phyloP scores from a whole-genome alignment of 2,888 invertebrate species.

The Oscheius sp. region DNA sequence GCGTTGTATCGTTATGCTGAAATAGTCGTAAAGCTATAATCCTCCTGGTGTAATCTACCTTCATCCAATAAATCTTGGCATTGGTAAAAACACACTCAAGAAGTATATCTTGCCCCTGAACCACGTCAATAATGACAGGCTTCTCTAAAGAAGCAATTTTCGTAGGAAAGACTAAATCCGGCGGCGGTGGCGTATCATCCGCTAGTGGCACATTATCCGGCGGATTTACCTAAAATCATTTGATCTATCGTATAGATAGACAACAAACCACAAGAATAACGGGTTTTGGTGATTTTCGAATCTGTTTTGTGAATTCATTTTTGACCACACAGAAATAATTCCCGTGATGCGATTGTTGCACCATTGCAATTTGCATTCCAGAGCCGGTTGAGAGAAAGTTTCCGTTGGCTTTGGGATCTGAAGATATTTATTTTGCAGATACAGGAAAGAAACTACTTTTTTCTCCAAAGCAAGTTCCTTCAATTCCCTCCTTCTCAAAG shows the following conservation, averaged over 20 bases:
- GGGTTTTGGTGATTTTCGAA: conserved; percentile 58
- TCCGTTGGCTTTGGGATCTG: conserved; percentile 42
- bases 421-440: conserved; percentile 8
- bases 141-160: conserved; percentile 44
- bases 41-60: conserved; percentile 31
- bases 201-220: conserved; percentile 8
- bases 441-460: neutral
- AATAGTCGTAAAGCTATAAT: conserved; percentile 12
- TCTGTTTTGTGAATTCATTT: conserved; percentile 63
- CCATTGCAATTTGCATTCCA: conserved; percentile 69
- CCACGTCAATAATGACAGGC: conserved; percentile 61
- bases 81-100: conserved; percentile 68
- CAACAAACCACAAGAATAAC: conserved; percentile 60
- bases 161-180: conserved; percentile 56
- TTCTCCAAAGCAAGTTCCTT: conserved; percentile 32
- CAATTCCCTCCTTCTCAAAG: conserved; percentile 55
- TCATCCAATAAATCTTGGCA: conserved; percentile 61
- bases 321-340: conserved; percentile 68
- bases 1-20: conserved; percentile 54
- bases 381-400: conserved; percentile 62
- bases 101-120: conserved; percentile 61
- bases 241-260: neutral
- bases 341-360: conserved; percentile 64
- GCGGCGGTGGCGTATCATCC: conserved; percentile 32
- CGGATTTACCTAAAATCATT: conserved; percentile 15